Conservation (phyloP, 2,113 vertebrate genomes). For the Ciconia stormi region DNA sequence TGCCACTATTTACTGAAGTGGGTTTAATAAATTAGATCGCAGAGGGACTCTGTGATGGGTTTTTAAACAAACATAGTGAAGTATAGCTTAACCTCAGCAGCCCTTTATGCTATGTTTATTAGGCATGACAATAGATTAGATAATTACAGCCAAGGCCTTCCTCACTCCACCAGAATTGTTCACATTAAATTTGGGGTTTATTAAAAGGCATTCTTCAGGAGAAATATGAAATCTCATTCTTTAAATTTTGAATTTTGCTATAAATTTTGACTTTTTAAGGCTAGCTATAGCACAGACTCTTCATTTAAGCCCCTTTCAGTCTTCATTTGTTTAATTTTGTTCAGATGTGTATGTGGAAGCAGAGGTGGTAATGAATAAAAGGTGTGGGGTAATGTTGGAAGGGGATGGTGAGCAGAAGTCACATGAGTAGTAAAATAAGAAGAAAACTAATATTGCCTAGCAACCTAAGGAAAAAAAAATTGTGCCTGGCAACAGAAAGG, state of each 20-base stretch:
- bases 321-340: background rate
- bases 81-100: background rate
- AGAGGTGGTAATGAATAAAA: conserved; percentile 49
- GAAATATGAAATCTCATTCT: background rate
- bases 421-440: conserved; percentile 53
- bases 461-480: background rate
- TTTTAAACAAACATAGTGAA: conserved; percentile 34
- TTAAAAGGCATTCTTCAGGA: background rate
- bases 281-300: background rate
- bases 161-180: background rate
- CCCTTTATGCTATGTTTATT: background rate
- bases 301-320: background rate
- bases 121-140: background rate
- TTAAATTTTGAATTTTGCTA: background rate
- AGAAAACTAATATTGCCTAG: conserved; percentile 48
- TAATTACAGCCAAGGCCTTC: background rate
- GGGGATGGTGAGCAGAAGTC: conserved; percentile 31
- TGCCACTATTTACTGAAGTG: conserved; percentile 3
- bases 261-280: background rate
- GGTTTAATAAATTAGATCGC: conserved; percentile 30
- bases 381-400: conserved; percentile 20
- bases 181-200: background rate
- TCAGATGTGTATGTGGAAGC: background rate
- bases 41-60: background rate
- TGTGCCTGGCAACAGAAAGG: conserved; percentile 46